Evolutionary conservation across 2,797 vertebrate genomes (phyloP).

Genomic region (Enteromius afrohamiltoni): DNA sequence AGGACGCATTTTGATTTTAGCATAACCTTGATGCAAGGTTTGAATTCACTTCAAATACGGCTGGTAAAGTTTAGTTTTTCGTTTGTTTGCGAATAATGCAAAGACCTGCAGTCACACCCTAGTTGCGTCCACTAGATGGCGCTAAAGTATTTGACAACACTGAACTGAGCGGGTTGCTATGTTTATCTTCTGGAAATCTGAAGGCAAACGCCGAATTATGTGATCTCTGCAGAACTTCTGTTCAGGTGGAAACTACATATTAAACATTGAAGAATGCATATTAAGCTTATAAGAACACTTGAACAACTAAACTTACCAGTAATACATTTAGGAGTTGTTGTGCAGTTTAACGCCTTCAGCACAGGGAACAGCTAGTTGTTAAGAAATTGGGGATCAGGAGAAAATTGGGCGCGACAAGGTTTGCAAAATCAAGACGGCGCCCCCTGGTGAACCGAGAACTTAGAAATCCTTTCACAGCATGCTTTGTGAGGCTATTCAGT

Average conservation of each 20-base stretch:
- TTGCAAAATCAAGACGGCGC: constrained; percentile 3
- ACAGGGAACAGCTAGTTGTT: neutral
- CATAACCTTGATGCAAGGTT: neutral
- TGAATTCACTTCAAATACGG: neutral
- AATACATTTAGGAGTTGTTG: neutral
- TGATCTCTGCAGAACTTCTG: neutral
- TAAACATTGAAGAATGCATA: neutral
- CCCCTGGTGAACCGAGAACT: constrained; percentile 47
- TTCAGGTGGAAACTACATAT: neutral
- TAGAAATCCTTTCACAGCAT: neutral
- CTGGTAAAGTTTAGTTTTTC: neutral
- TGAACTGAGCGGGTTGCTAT: neutral
- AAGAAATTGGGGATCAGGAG: neutral
- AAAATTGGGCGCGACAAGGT: neutral
- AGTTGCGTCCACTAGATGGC: constrained; percentile 80
- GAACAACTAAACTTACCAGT: neutral
- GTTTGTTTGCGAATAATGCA: neutral
- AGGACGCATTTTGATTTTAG: neutral
- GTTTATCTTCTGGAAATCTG: constrained; percentile 3
- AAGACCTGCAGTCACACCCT: neutral
- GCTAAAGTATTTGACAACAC: constrained; percentile 66
- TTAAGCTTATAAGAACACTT: neutral
- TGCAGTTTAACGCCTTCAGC: neutral
- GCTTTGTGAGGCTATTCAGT: neutral
- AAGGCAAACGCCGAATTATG: neutral